Evolutionary conservation across 2,888 invertebrate species (phyloP), one percentile per base, ranked within the genome.

Genomic region (Mythimna vitellina): DNA sequence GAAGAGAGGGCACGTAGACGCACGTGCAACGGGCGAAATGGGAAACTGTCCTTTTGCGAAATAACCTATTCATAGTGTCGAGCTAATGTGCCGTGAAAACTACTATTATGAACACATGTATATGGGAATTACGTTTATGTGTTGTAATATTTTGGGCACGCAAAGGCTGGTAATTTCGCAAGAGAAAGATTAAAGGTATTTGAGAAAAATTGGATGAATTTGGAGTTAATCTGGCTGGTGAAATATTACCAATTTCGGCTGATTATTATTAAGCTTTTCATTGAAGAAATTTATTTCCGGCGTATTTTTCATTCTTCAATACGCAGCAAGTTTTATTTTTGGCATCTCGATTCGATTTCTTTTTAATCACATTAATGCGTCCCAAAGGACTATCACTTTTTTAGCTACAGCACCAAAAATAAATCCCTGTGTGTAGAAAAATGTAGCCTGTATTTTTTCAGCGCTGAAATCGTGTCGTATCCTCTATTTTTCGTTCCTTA

Each of bases 41-140:
- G 80, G 83, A 84, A 84, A 82, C 74, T 82, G 81, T 81, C 78
- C 87, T 80, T 85, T 74, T 73, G 65, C 80, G 70, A 77, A 79
- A 77, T 81, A 84, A 78, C 70, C 85, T 84, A 84, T 84, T 86
- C 80, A 84, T 82, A 86, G 71, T 71, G 58, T 66, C 57, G 65
- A 60, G 60, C 79, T 84, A 83, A 83, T 83, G 84, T 79, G 63
- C 75, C 73, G 75, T 72, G 73, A 77, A 86, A 84, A 76, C 73
- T 72, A 64, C 66, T 78, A 57, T 77, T 74, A 73, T 68, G 60
- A 67, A 76, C 84, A 81, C 61, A 76, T 76, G 71, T 81, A 68
- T 81, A 68, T 60, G 69, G 58, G 81, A 72, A 69, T 80, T 75
- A 80, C 81, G 65, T 53, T 66, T 65, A 65, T 58, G 25, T 66